Evolutionary conservation across 2,797 vertebrate species (phyloP).

Genomic region (Carduelis carduelis): DNA sequence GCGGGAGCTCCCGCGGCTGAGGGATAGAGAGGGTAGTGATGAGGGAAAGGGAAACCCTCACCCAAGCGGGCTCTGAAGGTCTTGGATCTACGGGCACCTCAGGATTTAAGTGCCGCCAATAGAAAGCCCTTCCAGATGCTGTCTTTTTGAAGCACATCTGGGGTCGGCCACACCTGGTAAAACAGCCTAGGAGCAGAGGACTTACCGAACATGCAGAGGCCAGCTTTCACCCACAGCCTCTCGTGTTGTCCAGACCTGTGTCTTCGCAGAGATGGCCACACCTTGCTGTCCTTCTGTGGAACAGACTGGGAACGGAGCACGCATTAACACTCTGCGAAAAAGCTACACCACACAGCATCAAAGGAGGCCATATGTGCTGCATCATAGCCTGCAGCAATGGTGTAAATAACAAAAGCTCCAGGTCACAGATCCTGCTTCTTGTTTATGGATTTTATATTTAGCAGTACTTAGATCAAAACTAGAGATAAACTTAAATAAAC

Average conservation of each 20-base stretch:
- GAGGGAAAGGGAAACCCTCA: not conserved
- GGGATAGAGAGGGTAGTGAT: rapidly evolving
- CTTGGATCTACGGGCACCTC: not conserved
- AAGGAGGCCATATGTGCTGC: not conserved
- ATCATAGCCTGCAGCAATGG: not conserved
- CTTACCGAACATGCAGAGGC: not conserved
- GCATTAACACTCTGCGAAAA: rapidly evolving
- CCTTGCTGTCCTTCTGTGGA: not conserved
- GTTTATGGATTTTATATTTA: not conserved
- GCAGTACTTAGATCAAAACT: not conserved
- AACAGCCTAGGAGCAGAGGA: not conserved
- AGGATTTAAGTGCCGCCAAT: not conserved
- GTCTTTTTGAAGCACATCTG: not conserved
- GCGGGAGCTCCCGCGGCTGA: not conserved
- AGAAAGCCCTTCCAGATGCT: not conserved
- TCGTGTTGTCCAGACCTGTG: not conserved
- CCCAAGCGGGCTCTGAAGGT: not conserved
- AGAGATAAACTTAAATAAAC: not conserved
- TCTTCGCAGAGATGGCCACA: not conserved
- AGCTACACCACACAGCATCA: not conserved
- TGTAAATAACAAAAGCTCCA: not conserved
- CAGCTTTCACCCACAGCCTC: not conserved
- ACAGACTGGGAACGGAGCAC: rapidly evolving
- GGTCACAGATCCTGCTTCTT: not conserved
- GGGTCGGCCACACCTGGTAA: not conserved